Base-by-base conservation (phyloP, 2,888 invertebrate genomes). In the Volucella inanis region DNA sequence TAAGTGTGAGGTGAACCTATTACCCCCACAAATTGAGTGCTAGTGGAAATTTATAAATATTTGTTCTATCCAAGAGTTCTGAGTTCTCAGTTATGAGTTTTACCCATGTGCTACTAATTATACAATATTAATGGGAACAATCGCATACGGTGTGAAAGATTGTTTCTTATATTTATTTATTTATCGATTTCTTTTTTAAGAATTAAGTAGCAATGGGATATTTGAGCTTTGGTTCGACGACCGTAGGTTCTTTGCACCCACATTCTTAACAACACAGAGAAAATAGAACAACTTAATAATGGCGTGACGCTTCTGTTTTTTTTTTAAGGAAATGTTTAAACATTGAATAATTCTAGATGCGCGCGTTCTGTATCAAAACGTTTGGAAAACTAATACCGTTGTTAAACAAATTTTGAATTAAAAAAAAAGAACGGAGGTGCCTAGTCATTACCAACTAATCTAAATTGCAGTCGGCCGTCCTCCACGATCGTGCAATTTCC, bases 121-220 rank as follows among this genome's bases (percentile, higher is more conserved):
- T 57, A 52, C 18, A 22, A 22, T 22, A 22, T 79, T 79, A 75
- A 83, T 79, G 78, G 43, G 67, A 83, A 72, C 78, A 83, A 72
- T 72, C 68, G 52, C 83, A 74, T 70, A 57, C 38, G 62, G 62
- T 31, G 59, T 57, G 64, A 70, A 67, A 38, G 54, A 82, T 50
- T 43, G 54, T 71, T 57, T 67, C 52, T 49, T 41, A 61, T 3
- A 15, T 52, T n/a, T 22, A 22, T 22, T 22, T 22, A 22, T 22
- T 22, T 22, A 22, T 22, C 2, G 18, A 18, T 22, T 52, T 41
- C 14, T 50, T 41, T 31, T 31, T 31, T 31, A 31, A 31, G 31
- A 6, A 6, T n/a, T n/a, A n/a, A n/a, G n/a, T n/a, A n/a, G 43
- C 52, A 45, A 64, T 41, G 14, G 14, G 45, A 61, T 52, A 39